phyloP scores from a whole-genome alignment of 2,888 invertebrate species.

The Anorthoa munda region DNA sequence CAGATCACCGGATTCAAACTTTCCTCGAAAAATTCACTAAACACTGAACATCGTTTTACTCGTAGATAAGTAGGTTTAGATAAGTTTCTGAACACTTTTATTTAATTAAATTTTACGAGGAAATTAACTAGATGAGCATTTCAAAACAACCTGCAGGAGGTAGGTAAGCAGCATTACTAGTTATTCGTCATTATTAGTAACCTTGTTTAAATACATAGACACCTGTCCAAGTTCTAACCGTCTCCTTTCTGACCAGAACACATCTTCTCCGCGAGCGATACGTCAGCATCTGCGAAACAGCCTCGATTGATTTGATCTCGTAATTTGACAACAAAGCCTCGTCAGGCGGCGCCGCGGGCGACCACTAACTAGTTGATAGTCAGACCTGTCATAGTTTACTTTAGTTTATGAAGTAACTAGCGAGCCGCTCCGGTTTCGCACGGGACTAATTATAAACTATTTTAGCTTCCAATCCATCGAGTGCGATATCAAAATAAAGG shows the following conservation, averaged over 20 bases:
- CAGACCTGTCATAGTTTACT: conserved; percentile 16
- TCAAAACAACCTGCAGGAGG: not conserved
- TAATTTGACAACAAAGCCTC: conserved; percentile 56
- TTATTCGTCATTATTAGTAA: no score
- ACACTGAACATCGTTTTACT: not conserved
- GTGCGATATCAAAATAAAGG: no score
- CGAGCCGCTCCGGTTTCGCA: no score
- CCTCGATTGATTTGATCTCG: conserved; percentile 49
- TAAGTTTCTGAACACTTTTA: not conserved
- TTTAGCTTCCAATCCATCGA: no score
- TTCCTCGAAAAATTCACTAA: not conserved
- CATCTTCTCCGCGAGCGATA: conserved; percentile 24
- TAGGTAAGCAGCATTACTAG: no score
- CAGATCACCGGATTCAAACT: not conserved
- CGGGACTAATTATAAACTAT: no score
- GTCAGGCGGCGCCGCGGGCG: conserved; percentile 29
- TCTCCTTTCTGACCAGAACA: not conserved
- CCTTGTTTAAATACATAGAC: not conserved
- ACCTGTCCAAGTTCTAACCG: not conserved
- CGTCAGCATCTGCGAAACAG: conserved; percentile 5
- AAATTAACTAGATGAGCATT: not conserved
- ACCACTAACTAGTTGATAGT: conserved; percentile 29
- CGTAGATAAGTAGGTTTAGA: no score
- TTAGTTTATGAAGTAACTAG: not conserved
- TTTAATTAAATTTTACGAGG: not conserved